Evolutionary conservation across 92 coral and sea anemone genomes (phyloP), one percentile per base, ranked within the genome.

Genomic region (Isaurus tuberculatus): DNA sequence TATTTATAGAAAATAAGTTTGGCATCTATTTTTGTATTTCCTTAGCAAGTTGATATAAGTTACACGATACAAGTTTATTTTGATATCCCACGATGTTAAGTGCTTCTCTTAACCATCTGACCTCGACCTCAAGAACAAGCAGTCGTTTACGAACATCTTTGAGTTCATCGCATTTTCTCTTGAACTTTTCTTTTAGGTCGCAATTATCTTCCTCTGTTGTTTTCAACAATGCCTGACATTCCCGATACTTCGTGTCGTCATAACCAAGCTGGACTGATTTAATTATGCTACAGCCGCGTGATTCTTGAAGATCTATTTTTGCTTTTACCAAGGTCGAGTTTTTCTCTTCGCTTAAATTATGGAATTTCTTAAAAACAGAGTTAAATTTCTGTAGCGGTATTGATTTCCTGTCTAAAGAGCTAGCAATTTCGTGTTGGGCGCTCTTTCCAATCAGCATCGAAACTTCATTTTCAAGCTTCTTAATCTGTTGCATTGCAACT

Each of bases 21-120:
- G 42, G 11, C 17, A 13, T 31, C 46, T 57, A 75, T 32, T 37
- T 57, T 75, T 69, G 69, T 14, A 55, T 33, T 30, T 53, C 67
- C 26, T 31, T 33, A 34, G 69, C 81, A 33, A 75, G 49, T 58
- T 58, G 26, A 29, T 33, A n/a, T 42, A 75, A 57, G 32, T 68
- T 51, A 61, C 81, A 55, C 15, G 69, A 64, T 19, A 75, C 69
- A 8, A 70, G 75, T 71, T 69, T 86, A 29, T 72, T 87, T 19
- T 84, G 55, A 19, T 37, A 79, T 5, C 88, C 85, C 9, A 91
- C 91, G 61, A 93, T 84, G 34, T 86, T 83, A 60, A 95, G 75
- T 19, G 98, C 98, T 55, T 95, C 94, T 83, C 95, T 88, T 29
- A 96, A 82, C 98, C 99, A 96, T 2, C 75, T 88, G 4, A 89